These are phyloP conservation scores for Phrixothrix hirtus DNA, from an alignment of 2,888 invertebrate genomes.

Conservation along the genomic window DNA sequence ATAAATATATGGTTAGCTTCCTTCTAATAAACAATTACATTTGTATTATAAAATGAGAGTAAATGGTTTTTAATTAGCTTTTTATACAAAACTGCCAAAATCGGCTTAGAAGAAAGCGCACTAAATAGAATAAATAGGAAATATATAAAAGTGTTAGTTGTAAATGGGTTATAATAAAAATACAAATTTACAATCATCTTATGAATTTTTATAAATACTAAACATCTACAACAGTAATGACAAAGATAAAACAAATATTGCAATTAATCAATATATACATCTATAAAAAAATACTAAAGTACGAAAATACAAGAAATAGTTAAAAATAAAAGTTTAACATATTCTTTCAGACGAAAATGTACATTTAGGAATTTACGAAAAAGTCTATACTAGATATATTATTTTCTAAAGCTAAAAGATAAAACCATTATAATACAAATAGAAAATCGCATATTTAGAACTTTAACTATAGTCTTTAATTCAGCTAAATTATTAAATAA, in stretches of 20 bases:
- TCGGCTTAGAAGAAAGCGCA: too few relatives aligned
- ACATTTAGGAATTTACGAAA: slow-evolving; percentile 45
- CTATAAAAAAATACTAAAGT: slow-evolving; percentile 15
- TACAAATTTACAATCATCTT: slow-evolving; percentile 13
- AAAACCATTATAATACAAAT: slow-evolving; percentile 57
- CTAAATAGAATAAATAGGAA: too few relatives aligned
- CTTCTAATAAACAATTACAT: too few relatives aligned
- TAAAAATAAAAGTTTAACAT: slow-evolving; percentile 20
- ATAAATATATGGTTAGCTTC: too few relatives aligned
- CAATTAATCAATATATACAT: slow-evolving; percentile 18
- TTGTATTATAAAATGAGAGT: too few relatives aligned
- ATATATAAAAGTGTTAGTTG: slow-evolving; percentile 3
- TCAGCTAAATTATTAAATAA: slow-evolving; percentile 47
- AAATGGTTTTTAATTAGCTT: too few relatives aligned
- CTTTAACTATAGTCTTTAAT: slow-evolving; percentile 55
- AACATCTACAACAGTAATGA: slow-evolving; percentile 17
- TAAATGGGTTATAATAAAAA: slow-evolving; percentile 14
- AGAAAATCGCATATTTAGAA: slow-evolving; percentile 53
- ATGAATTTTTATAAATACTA: slow-evolving; percentile 27
- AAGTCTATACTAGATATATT: slow-evolving; percentile 53
- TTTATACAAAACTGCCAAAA: too few relatives aligned
- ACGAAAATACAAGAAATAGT: slow-evolving; percentile 14
- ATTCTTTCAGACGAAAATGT: slow-evolving; percentile 44
- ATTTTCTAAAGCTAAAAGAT: slow-evolving; percentile 56
- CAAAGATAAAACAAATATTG: slow-evolving; percentile 22